These are phyloP conservation scores for Alfaro cultratus DNA, from an alignment of 2,797 vertebrate genomes.

Conservation along the genomic window DNA sequence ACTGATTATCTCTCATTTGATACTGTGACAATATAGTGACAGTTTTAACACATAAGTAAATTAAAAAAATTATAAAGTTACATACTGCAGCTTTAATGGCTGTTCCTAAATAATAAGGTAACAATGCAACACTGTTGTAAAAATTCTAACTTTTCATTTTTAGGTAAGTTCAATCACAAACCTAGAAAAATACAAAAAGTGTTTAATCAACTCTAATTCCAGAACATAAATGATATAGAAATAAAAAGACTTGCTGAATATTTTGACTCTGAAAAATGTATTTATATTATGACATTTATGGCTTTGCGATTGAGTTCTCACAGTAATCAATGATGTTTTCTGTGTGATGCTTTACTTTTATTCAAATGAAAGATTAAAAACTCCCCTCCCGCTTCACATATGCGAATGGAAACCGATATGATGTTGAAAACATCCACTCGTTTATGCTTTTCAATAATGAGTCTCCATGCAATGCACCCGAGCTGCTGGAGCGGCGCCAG, in stretches of 20 bases:
- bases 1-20: no score
- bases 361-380: neutral
- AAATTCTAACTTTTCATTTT: neutral
- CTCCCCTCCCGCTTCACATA: neutral
- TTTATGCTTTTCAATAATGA: constrained; percentile 51
- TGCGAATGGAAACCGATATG: constrained; percentile 30
- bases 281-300: neutral
- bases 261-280: neutral
- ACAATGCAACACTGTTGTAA: neutral
- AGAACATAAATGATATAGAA: neutral
- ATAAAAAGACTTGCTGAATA: neutral
- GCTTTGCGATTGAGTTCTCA: neutral
- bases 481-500: constrained; percentile 57
- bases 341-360: neutral
- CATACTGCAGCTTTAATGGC: no score
- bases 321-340: neutral
- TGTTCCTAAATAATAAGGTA: neutral
- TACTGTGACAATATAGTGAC: no score
- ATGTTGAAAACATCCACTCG: constrained; percentile 36
- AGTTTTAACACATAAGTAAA: no score
- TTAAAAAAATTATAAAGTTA: no score
- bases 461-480: constrained; percentile 44
- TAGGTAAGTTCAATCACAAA: neutral
- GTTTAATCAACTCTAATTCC: neutral
- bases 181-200: neutral